Base-by-base conservation (phyloP, 1,140 invertebrate species). In the Rhizoglyphus robini region DNA sequence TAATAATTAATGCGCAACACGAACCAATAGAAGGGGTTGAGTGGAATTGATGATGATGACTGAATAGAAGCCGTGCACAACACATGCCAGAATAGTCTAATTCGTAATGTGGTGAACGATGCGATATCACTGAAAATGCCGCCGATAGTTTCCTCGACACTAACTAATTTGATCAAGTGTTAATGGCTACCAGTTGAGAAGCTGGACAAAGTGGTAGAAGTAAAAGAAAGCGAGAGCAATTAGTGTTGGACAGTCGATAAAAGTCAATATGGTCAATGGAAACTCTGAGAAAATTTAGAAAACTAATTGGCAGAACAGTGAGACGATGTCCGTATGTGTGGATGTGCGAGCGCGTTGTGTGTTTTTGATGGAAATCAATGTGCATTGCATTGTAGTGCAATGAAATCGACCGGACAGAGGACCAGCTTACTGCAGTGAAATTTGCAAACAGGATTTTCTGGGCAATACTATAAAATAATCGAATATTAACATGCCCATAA, bases 111-210 rank as follows among this genome's bases (percentile, higher is more conserved):
- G 3, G 89, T 88, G 15, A 93, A 84, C 2, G 88, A 89, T 1
- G 88, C 90, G 66, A 96, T 74, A 76, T 96, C 92, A 1, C 90
- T 88, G 29, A 96, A 78, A 59, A 96, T 90, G 72, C 96, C 90
- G 23, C 88, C 89, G 0, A 96, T 87, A 0, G 90, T 93, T 36
- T 88, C 83, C 5, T 86, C 75, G 0, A 85, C 83, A 68, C 87
- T 86, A 88, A 3, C 88, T 88, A 66, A 96, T 90, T 70, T 86
- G 84, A 68, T 94, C 90, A 74, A 95, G 85, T 2, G 84, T 82
- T 38, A 96, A 75, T 1, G 91, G 88, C 74, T 90, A 90, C 92
- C 92, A 95, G 72, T 95, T 93, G 73, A 90, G 88, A 70, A 96
- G 86, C 15, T 91, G 84, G 47, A 96, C 84, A 41, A 87, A 86